Conservation (phyloP, 2,797 vertebrate genomes). For the Hippopotamyrus pictus region DNA sequence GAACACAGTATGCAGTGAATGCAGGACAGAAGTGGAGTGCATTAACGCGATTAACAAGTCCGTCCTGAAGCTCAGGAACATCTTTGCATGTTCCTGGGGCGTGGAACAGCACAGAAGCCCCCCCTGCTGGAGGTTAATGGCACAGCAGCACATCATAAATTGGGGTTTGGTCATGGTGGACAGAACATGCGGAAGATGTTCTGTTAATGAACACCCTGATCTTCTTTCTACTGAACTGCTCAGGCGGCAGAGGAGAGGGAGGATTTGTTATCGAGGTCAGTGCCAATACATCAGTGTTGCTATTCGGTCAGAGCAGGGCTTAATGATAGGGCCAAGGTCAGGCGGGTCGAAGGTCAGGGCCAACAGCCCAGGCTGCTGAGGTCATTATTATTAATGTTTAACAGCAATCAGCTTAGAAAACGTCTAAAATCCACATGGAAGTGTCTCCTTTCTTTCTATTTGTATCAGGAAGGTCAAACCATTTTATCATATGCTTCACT, state of each 20-base stretch:
- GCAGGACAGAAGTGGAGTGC: not conserved
- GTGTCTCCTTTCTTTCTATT: not conserved
- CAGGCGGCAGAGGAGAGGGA: not conserved
- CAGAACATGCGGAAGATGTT: not conserved
- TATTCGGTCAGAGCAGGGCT: not conserved
- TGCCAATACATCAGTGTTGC: not conserved
- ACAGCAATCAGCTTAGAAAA: slow-evolving; percentile 12
- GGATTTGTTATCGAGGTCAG: not conserved
- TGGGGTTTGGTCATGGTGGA: not conserved
- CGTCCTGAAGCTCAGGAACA: not conserved
- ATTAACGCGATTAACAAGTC: slow-evolving; percentile 5
- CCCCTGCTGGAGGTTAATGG: not conserved
- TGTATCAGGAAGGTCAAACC: not conserved
- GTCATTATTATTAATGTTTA: not conserved
- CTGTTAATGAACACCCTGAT: not conserved
- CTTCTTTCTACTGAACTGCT: not conserved
- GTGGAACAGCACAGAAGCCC: slow-evolving; percentile 9
- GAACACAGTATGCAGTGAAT: not conserved
- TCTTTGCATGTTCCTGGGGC: not conserved
- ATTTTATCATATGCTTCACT: not conserved
- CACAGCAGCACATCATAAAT: not conserved
- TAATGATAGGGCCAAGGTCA: not conserved
- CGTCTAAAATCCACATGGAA: not conserved
- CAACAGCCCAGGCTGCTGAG: not conserved
- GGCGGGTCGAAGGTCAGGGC: not conserved